Evolutionary conservation across 2,113 vertebrate species (phyloP).

Genomic region (Gobio gobio): DNA sequence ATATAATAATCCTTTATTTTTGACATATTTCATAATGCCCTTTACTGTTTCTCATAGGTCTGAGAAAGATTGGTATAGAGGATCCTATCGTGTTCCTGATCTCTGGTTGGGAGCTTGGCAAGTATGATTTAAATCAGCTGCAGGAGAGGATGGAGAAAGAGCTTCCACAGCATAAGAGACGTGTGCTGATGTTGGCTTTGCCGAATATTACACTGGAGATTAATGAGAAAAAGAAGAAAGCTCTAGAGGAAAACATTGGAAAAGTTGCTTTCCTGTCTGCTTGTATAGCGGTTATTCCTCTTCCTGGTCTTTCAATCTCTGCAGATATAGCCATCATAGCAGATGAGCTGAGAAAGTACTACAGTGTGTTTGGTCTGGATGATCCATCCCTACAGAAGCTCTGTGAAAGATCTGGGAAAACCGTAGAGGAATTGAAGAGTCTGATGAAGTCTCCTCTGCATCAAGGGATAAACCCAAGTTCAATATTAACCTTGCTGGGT

Average conservation of each 20-base stretch:
- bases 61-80: conserved; percentile 17
- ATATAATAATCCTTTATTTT: too few species aligned
- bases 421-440: conserved; percentile 67
- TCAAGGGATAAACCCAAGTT: conserved; percentile 60
- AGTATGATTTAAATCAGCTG: conserved; percentile 57
- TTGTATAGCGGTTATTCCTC: conserved; percentile 61
- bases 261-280: conserved; percentile 68
- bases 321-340: conserved; percentile 69
- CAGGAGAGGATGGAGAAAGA: conserved; percentile 60
- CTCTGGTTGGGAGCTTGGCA: conserved; percentile 49
- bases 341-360: conserved; percentile 62
- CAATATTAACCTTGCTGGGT: conserved; percentile 65
- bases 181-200: conserved; percentile 58
- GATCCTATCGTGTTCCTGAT: conserved; percentile 64
- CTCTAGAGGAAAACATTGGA: conserved; percentile 67
- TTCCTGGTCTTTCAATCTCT: conserved; percentile 65
- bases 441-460: conserved; percentile 67
- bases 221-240: conserved; percentile 68
- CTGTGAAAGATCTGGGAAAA: conserved; percentile 67
- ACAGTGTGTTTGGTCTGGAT: conserved; percentile 71
- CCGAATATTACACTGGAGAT: conserved; percentile 67
- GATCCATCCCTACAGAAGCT: conserved; percentile 67
- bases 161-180: conserved; percentile 59
- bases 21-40: too few species aligned
- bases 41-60: neutral